phyloP scores from a whole-genome alignment of 1,140 invertebrate genomes.

The Lasaia peninsularis region DNA sequence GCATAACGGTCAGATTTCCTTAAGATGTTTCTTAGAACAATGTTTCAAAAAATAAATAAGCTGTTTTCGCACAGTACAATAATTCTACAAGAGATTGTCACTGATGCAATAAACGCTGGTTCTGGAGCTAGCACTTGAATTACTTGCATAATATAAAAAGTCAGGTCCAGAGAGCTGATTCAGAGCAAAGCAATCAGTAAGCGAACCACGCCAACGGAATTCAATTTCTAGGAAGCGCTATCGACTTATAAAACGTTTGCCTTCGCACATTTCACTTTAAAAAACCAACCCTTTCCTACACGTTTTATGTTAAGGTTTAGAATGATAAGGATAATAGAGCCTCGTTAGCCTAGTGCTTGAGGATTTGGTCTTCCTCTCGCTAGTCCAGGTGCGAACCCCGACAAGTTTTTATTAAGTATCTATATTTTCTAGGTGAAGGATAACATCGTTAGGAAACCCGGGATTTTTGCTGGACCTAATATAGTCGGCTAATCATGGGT shows the following conservation, averaged over 20 bases:
- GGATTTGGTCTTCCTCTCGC: too few species aligned
- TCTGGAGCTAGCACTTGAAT: conserved; percentile 9
- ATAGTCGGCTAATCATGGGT: too few species aligned
- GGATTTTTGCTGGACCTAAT: too few species aligned
- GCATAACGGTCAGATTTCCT: too few species aligned
- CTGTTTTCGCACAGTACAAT: too few species aligned
- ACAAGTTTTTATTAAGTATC: too few species aligned
- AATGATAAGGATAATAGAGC: not conserved
- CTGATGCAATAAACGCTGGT: conserved; percentile 12
- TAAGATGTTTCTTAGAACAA: too few species aligned
- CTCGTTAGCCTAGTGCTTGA: too few species aligned
- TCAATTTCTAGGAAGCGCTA: conserved; percentile 38
- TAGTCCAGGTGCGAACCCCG: too few species aligned
- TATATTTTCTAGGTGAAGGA: too few species aligned
- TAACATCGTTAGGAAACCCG: too few species aligned
- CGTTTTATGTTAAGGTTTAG: not conserved
- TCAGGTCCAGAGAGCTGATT: conserved; percentile 35
- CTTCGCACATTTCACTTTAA: conserved; percentile 17
- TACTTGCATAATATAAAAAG: conserved; percentile 22
- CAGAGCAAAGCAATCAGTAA: conserved; percentile 40
- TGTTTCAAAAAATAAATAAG: too few species aligned
- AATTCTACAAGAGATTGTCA: not conserved
- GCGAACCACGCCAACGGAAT: conserved; percentile 30
- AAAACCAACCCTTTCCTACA: not conserved
- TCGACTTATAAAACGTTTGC: conserved; percentile 16